These are phyloP conservation scores for Telmatherina bonti DNA, from an alignment of 2,797 vertebrate genomes.

Conservation along the genomic window DNA sequence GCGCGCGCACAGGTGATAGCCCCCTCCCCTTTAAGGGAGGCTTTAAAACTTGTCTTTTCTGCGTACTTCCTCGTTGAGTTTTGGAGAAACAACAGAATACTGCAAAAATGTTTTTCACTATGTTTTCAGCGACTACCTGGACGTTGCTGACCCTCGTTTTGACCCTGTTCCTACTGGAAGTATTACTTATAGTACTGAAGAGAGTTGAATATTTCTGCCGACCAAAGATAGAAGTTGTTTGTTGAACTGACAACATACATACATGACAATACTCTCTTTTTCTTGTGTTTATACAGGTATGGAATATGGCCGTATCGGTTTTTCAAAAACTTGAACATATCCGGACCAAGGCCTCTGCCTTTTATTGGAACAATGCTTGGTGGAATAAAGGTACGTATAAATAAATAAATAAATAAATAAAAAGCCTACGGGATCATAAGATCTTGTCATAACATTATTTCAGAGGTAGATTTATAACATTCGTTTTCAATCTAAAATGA, in stretches of 20 bases:
- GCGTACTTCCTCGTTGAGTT: neutral
- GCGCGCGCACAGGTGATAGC: neutral
- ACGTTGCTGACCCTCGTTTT: constrained; percentile 68
- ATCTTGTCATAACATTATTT: neutral
- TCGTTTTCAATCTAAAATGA: too few relatives aligned
- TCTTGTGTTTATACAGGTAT: constrained; percentile 77
- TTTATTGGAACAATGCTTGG: constrained; percentile 68
- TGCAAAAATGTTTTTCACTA: constrained; percentile 38
- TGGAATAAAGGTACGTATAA: constrained; percentile 41
- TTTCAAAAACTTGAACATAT: constrained; percentile 76
- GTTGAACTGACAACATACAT: neutral
- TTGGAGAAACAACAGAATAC: accelerated
- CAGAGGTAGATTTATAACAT: neutral
- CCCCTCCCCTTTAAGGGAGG: constrained; percentile 40
- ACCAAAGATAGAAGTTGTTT: too few relatives aligned
- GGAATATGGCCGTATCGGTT: constrained; percentile 69
- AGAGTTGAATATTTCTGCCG: neutral
- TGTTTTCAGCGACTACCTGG: constrained; percentile 76
- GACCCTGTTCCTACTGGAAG: constrained; percentile 72
- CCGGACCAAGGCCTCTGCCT: constrained; percentile 77
- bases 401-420: neutral
- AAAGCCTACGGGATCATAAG: neutral
- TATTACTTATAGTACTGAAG: constrained; percentile 6
- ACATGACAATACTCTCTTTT: too few relatives aligned
- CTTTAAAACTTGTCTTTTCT: neutral